phyloP scores from a whole-genome alignment of 2,113 vertebrate genomes.

The Falco punctatus region DNA sequence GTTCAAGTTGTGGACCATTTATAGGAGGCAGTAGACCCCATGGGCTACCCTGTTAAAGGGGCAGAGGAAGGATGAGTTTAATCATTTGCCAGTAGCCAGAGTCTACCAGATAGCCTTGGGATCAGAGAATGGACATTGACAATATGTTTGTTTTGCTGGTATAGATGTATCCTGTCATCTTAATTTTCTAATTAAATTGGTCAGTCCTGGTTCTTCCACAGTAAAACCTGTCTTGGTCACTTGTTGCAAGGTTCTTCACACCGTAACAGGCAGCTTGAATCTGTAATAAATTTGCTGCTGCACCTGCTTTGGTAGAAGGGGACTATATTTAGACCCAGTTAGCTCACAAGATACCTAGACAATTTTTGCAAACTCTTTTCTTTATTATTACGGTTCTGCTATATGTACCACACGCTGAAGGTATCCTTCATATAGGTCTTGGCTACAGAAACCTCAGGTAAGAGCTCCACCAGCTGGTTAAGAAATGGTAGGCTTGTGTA shows the following conservation, averaged over 20 bases:
- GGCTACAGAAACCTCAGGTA: background rate
- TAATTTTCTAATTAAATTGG: background rate
- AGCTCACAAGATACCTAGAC: background rate
- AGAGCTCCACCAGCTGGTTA: constrained; percentile 54
- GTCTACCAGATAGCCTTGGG: background rate
- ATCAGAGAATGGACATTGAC: background rate
- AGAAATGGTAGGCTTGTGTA: background rate
- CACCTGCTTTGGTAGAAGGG: background rate
- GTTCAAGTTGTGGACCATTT: background rate
- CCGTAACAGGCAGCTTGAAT: background rate
- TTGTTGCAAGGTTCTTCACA: background rate
- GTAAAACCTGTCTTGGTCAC: background rate
- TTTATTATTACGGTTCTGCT: background rate
- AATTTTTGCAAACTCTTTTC: background rate
- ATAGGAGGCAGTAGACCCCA: background rate
- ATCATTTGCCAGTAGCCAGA: background rate
- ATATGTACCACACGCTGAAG: background rate
- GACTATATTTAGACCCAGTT: background rate
- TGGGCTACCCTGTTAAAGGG: background rate
- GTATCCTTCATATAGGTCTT: background rate
- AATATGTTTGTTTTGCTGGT: background rate
- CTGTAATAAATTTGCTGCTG: background rate
- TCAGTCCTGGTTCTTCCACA: background rate
- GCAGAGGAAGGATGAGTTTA: background rate
- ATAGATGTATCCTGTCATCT: background rate